Conservation (phyloP, 2,113 vertebrate genomes). For the Oreotrochilus melanogaster region DNA sequence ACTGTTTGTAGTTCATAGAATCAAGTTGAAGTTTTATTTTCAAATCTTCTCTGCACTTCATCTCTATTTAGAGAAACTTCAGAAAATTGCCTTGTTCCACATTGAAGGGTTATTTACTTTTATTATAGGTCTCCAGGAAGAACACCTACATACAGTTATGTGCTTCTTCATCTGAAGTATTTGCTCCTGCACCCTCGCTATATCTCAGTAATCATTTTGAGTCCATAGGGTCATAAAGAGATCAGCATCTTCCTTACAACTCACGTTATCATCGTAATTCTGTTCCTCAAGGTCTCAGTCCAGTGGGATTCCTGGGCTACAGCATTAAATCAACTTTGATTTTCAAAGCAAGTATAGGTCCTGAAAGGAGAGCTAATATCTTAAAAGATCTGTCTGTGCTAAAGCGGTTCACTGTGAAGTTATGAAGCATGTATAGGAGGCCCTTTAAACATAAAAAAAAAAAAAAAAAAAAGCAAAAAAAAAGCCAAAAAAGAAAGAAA, state of each 20-base stretch:
- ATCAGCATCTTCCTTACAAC: background rate
- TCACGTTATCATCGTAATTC: background rate
- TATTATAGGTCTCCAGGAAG: background rate
- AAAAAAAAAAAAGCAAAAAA: background rate
- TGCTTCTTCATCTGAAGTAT: background rate
- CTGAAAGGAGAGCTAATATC: background rate
- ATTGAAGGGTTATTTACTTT: background rate
- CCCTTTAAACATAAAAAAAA: background rate
- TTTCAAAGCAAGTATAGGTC: background rate
- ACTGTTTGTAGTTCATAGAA: background rate
- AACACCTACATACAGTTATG: background rate
- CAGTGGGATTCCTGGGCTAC: background rate
- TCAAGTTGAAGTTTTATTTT: background rate
- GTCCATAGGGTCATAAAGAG: background rate
- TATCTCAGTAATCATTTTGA: background rate
- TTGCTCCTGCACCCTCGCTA: background rate
- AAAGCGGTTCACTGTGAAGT: background rate
- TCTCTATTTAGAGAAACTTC: background rate
- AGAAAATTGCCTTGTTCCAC: background rate
- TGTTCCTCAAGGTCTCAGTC: background rate
- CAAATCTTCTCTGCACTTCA: background rate
- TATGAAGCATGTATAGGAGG: background rate
- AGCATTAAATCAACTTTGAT: background rate
- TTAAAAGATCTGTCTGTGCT: background rate
- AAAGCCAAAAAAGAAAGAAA: background rate